Evolutionary conservation across 2,797 vertebrate species (phyloP).

Genomic region (Lithobates sylvaticus): DNA sequence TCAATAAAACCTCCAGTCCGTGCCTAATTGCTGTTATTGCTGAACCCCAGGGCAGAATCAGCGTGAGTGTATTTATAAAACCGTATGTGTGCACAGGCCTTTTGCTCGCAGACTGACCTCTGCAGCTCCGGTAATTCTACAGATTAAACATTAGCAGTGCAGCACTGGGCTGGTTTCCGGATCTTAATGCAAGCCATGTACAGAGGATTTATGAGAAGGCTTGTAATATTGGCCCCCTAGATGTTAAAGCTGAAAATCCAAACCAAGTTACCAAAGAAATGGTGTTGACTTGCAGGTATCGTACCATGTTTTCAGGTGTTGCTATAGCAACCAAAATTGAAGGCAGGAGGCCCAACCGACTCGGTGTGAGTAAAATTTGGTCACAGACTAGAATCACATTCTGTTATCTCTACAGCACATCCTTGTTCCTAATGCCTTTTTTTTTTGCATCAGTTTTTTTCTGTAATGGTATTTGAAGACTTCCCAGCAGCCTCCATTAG

Average conservation of each 20-base stretch:
- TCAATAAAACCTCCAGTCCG: constrained; percentile 16
- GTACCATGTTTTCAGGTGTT: constrained; percentile 33
- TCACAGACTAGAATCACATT: not conserved
- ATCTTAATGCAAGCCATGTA: not conserved
- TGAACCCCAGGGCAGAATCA: constrained; percentile 12
- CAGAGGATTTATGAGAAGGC: not conserved
- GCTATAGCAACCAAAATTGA: constrained; percentile 26
- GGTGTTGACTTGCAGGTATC: not conserved
- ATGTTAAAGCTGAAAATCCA: too few species aligned
- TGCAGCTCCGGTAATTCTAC: constrained; percentile 12
- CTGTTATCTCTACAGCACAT: not conserved
- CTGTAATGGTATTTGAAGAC: not conserved
- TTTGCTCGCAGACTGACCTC: constrained; percentile 12
- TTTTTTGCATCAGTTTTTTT: not conserved
- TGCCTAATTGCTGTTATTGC: constrained; percentile 44
- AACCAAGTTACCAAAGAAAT: not conserved
- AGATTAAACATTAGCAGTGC: constrained; percentile 5
- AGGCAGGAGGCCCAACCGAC: not conserved
- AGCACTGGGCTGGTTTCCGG: not conserved
- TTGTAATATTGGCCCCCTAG: not conserved
- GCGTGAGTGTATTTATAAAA: constrained; percentile 23
- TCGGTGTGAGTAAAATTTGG: not conserved
- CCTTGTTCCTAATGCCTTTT: not conserved
- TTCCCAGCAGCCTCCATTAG: not conserved
- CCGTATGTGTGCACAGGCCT: not conserved